Evolutionary conservation across 2,113 vertebrate genomes (phyloP).

Genomic region (Solenodon paradoxus): DNA sequence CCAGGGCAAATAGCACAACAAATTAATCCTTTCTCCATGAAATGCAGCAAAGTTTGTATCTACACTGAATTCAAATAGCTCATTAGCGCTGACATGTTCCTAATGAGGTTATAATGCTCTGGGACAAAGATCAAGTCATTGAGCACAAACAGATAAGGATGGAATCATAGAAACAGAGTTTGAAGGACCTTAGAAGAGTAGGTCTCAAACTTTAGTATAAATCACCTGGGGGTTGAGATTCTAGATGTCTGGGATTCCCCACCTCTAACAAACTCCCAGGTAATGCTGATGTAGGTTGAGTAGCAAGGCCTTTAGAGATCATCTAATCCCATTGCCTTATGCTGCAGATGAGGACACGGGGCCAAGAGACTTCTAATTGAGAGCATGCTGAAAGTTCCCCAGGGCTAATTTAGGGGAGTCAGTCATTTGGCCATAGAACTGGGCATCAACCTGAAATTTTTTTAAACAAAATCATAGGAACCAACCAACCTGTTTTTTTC

Average conservation of each 20-base stretch:
- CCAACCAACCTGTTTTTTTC: not conserved
- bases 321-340: not conserved
- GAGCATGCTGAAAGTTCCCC: not conserved
- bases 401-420: not conserved
- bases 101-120: constrained; percentile 76
- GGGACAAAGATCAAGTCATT: constrained; percentile 74
- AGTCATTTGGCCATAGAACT: not conserved
- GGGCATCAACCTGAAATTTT: not conserved
- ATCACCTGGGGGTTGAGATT: not conserved
- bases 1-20: constrained; percentile 64
- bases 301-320: not conserved
- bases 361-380: not conserved
- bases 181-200: not conserved
- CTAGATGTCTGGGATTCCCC: not conserved
- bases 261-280: not conserved
- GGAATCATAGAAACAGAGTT: constrained; percentile 29
- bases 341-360: not conserved
- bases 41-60: constrained; percentile 68
- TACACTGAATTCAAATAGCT: constrained; percentile 73
- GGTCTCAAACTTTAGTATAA: not conserved
- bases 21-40: constrained; percentile 72
- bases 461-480: not conserved
- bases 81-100: constrained; percentile 75
- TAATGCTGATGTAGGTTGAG: not conserved
- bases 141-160: constrained; percentile 41